Evolutionary conservation across 2,888 invertebrate species (phyloP), one percentile per base, ranked within the genome.

Genomic region (Hermaeophaga mercurialis): DNA sequence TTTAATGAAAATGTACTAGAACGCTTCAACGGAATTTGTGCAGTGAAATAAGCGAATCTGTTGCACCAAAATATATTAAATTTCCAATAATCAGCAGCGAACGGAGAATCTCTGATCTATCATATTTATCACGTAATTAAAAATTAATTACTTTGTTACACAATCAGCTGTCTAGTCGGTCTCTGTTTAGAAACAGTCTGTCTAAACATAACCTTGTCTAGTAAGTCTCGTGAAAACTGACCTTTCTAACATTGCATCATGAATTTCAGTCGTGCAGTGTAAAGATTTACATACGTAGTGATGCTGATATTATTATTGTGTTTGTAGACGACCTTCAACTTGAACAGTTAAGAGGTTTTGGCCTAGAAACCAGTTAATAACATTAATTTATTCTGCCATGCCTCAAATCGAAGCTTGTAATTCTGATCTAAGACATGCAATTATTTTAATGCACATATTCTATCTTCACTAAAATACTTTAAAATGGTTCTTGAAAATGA

Each of bases 291-390:
- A 61, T 61, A 56, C 53, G 49, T 39, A 41, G 39, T 49, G 49
- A 50, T 54, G 49, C 46, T 55, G 57, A 50, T 60, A 44, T 60
- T 57, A 57, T 60, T 56, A 60, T 52, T 60, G 54, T 60, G 57
- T 56, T 54, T 60, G 54, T 54, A 60, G 57, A 60, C 60, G 60
- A 45, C 60, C 60, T 60, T 60, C 60, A 60, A 57, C 60, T 60
- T 60, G 57, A 28, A 52, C 52, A 47, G 8, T 41, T 43, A 43
- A 43, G 43, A 43, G 43, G 24, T 12, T 24, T 22, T 12, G 24
- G 31, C 19, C 39, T 19, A 39, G 17, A 15, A 38, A 38, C 6
- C 6, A 22, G 22, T n/a, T n/a, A n/a, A n/a, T n/a, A n/a, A n/a
- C n/a, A n/a, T n/a, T n/a, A n/a, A n/a, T n/a, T n/a, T n/a, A n/a